Conservation (phyloP, 2,797 vertebrate species). For the Sphenopsis melanotis region DNA sequence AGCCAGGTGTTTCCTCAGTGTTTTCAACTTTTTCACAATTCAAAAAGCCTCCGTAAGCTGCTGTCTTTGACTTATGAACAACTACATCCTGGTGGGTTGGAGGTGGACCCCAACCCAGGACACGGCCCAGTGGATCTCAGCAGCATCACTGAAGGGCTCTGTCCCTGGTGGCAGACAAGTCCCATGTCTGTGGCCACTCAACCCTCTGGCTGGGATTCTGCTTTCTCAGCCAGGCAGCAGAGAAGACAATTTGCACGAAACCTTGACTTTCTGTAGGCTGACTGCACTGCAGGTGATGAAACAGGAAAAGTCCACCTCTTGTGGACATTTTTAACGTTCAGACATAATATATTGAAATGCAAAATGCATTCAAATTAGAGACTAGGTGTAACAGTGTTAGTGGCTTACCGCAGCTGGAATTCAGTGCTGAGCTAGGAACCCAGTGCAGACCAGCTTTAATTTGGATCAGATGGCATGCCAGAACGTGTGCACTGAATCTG, state of each 20-base stretch:
- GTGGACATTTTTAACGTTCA: neutral
- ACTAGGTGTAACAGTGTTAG: constrained; percentile 41
- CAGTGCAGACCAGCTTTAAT: neutral
- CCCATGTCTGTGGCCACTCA: accelerated
- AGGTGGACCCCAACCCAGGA: neutral
- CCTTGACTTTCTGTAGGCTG: neutral
- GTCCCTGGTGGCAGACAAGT: neutral
- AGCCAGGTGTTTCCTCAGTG: neutral
- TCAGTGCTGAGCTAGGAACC: constrained; percentile 28
- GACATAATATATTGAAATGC: constrained; percentile 48
- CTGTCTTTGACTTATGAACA: neutral
- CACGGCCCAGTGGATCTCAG: neutral
- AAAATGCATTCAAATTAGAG: constrained; percentile 58
- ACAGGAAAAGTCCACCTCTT: neutral
- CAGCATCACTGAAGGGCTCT: neutral
- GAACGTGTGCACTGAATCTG: neutral
- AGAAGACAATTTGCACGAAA: neutral
- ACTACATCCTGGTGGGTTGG: neutral
- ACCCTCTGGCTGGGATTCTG: neutral
- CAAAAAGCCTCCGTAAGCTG: neutral
- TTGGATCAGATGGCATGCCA: constrained; percentile 45
- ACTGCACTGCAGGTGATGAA: neutral
- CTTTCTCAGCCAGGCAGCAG: neutral
- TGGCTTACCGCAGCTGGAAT: constrained; percentile 46
- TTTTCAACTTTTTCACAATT: neutral